Evolutionary conservation across 2,113 vertebrate species (phyloP).

Genomic region (Mionectes macconnelli): DNA sequence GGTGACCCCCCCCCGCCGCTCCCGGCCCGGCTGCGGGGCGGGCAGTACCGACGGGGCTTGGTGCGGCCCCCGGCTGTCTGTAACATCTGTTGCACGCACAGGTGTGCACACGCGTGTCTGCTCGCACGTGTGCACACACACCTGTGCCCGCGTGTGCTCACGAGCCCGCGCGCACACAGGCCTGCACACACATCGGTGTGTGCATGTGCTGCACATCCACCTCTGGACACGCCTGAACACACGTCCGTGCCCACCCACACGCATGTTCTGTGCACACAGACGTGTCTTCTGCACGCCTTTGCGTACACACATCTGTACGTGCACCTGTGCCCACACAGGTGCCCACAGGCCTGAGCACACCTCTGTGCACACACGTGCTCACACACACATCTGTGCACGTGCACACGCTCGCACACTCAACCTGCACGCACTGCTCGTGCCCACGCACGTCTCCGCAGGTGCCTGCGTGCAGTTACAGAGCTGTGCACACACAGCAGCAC

Average conservation of each 20-base stretch:
- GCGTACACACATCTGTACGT: neutral
- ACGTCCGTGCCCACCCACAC: neutral
- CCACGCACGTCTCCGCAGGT: accelerated
- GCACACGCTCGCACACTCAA: no score
- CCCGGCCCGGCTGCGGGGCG: no score
- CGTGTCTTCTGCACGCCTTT: neutral
- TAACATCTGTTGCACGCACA: neutral
- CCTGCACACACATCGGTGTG: neutral
- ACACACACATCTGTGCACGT: no score
- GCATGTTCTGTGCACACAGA: no score
- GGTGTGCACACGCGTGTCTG: neutral
- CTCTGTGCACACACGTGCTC: accelerated
- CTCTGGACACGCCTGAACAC: neutral
- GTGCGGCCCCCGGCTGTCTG: neutral
- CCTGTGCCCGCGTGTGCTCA: neutral
- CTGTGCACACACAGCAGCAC: accelerated
- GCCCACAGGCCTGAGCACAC: accelerated
- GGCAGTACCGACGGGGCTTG: neutral
- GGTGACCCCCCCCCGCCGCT: neutral
- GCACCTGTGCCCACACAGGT: neutral
- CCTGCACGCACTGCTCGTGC: no score
- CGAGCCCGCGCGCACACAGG: neutral
- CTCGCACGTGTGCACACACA: accelerated
- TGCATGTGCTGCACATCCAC: neutral
- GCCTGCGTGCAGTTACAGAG: neutral